These are phyloP conservation scores for Incurvaria masculella DNA, from an alignment of 2,888 invertebrate species.

Conservation along the genomic window DNA sequence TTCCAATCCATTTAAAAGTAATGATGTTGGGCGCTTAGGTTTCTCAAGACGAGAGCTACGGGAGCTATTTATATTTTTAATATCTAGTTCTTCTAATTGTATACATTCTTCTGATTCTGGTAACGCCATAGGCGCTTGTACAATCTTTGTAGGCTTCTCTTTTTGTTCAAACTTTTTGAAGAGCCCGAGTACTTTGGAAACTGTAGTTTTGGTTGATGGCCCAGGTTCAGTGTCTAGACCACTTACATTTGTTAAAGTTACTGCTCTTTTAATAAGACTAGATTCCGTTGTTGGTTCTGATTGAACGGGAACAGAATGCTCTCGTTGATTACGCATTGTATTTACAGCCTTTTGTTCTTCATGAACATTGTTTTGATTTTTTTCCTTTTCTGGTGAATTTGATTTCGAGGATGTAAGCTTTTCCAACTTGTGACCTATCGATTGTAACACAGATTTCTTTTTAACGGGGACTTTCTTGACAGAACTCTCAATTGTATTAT, in stretches of 20 bases:
- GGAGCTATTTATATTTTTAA: not conserved
- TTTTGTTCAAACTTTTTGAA: conserved; percentile 72
- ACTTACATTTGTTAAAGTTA: conserved; percentile 67
- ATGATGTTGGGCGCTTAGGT: conserved; percentile 51
- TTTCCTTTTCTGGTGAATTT: conserved; percentile 50
- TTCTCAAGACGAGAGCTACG: conserved; percentile 25
- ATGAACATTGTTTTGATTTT: conserved; percentile 25
- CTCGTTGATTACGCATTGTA: conserved; percentile 59
- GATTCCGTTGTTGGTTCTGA: conserved; percentile 59
- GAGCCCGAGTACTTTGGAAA: conserved; percentile 73
- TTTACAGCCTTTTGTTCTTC: conserved; percentile 34
- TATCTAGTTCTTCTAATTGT: conserved; percentile 9
- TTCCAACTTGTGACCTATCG: conserved; percentile 74
- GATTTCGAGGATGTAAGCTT: conserved; percentile 59
- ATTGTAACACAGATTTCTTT: conserved; percentile 68
- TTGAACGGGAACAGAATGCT: conserved; percentile 62
- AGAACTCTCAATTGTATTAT: conserved; percentile 25
- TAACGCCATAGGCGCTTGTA: conserved; percentile 17
- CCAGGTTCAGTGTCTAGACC: conserved; percentile 35
- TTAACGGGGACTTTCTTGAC: conserved; percentile 34
- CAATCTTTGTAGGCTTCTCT: conserved; percentile 33
- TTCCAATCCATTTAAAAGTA: conserved; percentile 52
- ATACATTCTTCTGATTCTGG: conserved; percentile 12
- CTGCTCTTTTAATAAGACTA: conserved; percentile 66
- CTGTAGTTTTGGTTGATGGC: conserved; percentile 59